Percentiles rank a stretch among this genome's conserved stretches.
Conservation (phyloP, 2,113 vertebrate genomes). For the Lepisosteus oculatus region DNA sequence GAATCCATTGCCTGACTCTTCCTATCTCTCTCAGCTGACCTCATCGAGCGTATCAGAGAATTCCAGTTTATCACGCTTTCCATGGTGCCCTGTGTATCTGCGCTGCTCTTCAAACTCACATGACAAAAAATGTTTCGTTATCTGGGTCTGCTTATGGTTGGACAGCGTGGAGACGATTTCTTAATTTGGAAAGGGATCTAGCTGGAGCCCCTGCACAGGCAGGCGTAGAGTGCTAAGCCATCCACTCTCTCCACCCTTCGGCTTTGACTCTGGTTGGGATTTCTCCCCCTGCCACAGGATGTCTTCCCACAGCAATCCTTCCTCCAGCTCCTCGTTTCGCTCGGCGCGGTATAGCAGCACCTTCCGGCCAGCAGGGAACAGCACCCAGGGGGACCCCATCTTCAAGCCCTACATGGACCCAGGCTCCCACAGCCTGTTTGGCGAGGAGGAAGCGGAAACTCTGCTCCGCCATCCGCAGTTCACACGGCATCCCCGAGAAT, state of each 20-base stretch:
- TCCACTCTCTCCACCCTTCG: neutral
- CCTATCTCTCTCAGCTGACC: slow-evolving; percentile 6
- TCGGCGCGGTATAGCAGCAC: slow-evolving; percentile 59
- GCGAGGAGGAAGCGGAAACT: slow-evolving; percentile 38
- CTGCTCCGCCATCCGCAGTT: slow-evolving; percentile 36
- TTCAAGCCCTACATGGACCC: slow-evolving; percentile 57
- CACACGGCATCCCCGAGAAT: slow-evolving; percentile 41
- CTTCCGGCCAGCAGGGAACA: slow-evolving; percentile 43
- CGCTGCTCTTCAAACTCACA: slow-evolving; percentile 9
- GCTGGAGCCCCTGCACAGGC: slow-evolving; percentile 31
- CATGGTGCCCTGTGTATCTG: slow-evolving; percentile 14
- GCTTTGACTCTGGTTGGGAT: neutral
- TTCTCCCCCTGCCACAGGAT: slow-evolving; percentile 33
- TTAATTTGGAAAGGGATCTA: slow-evolving; percentile 56
- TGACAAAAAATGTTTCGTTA: slow-evolving; percentile 33
- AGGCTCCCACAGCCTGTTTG: slow-evolving; percentile 43
- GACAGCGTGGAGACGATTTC: slow-evolving; percentile 30
- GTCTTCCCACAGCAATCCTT: slow-evolving; percentile 45
- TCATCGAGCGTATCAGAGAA: slow-evolving; percentile 21
- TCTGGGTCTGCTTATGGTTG: slow-evolving; percentile 56
- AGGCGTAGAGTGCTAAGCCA: slow-evolving; percentile 7
- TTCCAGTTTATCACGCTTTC: slow-evolving; percentile 39
- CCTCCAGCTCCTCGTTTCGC: slow-evolving; percentile 52
- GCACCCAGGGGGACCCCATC: slow-evolving; percentile 33
- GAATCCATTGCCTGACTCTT: too few species aligned